A percentile compares a stretch with the other conserved stretches of the same genome.
Conservation (phyloP, 2,888 invertebrate species). For the Rhimphoctona megacephalus region DNA sequence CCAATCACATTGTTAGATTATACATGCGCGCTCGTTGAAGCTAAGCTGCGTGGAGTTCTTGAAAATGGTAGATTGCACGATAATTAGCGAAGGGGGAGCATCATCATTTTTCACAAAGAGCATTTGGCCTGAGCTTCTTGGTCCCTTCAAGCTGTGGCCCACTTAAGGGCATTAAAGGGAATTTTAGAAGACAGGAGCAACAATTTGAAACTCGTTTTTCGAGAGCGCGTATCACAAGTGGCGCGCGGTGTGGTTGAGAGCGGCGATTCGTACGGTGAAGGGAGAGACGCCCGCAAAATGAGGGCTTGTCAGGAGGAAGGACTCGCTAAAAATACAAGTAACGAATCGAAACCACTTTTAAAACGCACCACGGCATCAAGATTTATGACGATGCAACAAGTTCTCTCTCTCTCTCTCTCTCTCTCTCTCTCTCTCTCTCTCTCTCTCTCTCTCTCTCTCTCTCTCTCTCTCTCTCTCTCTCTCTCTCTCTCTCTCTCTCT, state of each 20-base stretch:
- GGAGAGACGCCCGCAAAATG: conserved; percentile 65
- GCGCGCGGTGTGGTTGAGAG: conserved; percentile 63
- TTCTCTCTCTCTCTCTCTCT: conserved; percentile 57
- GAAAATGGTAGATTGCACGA: conserved; percentile 62
- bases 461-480: conserved; percentile 35
- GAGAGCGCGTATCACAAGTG: conserved; percentile 68
- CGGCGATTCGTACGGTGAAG: conserved; percentile 54
- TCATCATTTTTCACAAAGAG: conserved; percentile 64
- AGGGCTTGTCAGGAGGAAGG: conserved; percentile 73
- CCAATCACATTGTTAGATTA: conserved; percentile 65
- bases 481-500: background rate
- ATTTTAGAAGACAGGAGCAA: conserved; percentile 69
- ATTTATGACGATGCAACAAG: conserved; percentile 84
- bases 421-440: conserved; percentile 30
- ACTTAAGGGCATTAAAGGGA: conserved; percentile 66
- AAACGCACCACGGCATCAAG: conserved; percentile 79
- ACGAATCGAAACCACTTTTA: conserved; percentile 84
- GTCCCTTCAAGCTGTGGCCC: conserved; percentile 41
- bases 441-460: conserved; percentile 48
- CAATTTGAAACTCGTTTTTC: conserved; percentile 70
- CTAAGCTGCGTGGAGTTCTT: conserved; percentile 40
- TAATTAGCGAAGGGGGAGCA: conserved; percentile 62
- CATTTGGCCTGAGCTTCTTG: conserved; percentile 29
- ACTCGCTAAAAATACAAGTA: conserved; percentile 82
- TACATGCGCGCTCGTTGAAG: conserved; percentile 39